Evolutionary conservation across 1,140 invertebrate genomes (phyloP).

Genomic region (Aphelinus certus): DNA sequence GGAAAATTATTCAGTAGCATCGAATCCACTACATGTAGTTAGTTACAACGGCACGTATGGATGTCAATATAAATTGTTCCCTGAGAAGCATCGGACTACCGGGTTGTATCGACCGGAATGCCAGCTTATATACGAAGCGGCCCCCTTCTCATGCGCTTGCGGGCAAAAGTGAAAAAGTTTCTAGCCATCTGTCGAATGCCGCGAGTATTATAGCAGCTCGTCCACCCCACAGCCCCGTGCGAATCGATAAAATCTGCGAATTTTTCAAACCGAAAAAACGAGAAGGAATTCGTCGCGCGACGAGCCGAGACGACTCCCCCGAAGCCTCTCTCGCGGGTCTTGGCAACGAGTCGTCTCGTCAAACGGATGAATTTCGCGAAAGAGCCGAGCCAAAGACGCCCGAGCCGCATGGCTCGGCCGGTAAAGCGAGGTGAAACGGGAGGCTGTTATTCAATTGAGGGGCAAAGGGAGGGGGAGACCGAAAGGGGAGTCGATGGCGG

Average conservation of each 20-base stretch:
- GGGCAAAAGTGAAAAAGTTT: slow-evolving; percentile 28
- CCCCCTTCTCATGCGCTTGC: slow-evolving; percentile 17
- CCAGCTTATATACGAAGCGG: slow-evolving; percentile 44
- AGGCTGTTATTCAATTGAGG: background rate
- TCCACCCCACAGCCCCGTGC: background rate
- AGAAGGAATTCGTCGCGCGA: no score
- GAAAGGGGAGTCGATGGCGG: background rate
- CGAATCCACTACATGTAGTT: slow-evolving; percentile 24
- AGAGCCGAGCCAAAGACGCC: no score
- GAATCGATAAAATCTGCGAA: background rate
- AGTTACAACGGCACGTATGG: slow-evolving; percentile 10
- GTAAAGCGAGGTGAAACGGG: no score
- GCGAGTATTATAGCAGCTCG: no score
- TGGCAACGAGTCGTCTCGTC: no score
- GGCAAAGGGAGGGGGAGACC: background rate
- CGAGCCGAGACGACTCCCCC: no score
- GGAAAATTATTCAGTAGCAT: slow-evolving; percentile 12
- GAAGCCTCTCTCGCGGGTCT: no score
- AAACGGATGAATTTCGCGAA: no score
- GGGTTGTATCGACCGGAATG: slow-evolving; percentile 13
- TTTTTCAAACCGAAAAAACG: background rate
- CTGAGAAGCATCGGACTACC: slow-evolving; percentile 52
- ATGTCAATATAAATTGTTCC: slow-evolving; percentile 42
- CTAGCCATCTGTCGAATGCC: slow-evolving; percentile 43
- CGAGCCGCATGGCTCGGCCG: no score